Evolutionary conservation across 2,888 invertebrate genomes (phyloP).

Genomic region (Limnephilus auricula): DNA sequence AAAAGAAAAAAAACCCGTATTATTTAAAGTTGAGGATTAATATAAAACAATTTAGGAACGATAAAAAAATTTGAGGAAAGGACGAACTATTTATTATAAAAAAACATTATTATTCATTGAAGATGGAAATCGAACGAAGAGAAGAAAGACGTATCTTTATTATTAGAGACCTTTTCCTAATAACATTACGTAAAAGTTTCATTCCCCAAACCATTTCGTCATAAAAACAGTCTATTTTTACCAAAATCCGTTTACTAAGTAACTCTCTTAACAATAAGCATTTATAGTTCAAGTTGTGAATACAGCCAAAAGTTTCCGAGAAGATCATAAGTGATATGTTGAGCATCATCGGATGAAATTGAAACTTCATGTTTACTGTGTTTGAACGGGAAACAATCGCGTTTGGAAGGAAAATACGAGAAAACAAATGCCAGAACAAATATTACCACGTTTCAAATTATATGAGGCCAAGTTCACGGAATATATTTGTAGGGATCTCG

Average conservation of each 20-base stretch:
- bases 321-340: background rate
- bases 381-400: constrained; percentile 13
- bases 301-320: background rate
- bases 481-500: background rate
- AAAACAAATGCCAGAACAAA: background rate
- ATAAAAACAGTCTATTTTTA: background rate
- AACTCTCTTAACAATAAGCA: background rate
- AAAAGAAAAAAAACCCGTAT: background rate
- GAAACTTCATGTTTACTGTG: constrained; percentile 31
- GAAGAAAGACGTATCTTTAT: background rate
- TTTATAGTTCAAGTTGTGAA: background rate
- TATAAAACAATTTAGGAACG: background rate
- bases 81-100: too few species aligned
- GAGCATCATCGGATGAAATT: constrained; percentile 22
- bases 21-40: background rate
- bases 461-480: background rate
- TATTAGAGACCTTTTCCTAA: background rate
- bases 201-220: background rate
- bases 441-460: constrained; percentile 34
- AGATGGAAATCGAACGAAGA: background rate
- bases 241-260: background rate
- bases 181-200: background rate
- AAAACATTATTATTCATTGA: background rate
- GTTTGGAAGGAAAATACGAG: constrained; percentile 16
- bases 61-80: background rate